phyloP scores from a whole-genome alignment of 2,888 invertebrate species.

The Mantis religiosa region DNA sequence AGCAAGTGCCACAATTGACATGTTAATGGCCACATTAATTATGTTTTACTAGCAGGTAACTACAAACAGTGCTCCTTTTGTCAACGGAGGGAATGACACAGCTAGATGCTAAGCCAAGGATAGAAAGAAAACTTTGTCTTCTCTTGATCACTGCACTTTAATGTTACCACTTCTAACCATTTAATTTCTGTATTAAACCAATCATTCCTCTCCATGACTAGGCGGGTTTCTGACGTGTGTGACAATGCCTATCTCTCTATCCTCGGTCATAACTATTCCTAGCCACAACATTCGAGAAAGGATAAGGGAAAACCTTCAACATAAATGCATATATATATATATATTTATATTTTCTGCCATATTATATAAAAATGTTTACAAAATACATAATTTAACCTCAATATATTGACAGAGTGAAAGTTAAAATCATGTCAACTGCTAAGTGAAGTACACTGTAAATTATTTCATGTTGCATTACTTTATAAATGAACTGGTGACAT shows the following conservation, averaged over 20 bases:
- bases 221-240: slow-evolving; percentile 18
- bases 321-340: neutral
- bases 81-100: slow-evolving; percentile 26
- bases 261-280: slow-evolving; percentile 21
- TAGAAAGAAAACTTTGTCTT: slow-evolving; percentile 17
- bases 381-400: neutral
- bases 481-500: neutral
- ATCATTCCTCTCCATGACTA: slow-evolving; percentile 27
- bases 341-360: neutral
- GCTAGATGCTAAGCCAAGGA: slow-evolving; percentile 23
- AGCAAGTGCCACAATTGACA: neutral
- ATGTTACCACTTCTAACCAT: neutral
- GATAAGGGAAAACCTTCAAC: neutral
- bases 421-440: neutral
- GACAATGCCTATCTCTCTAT: slow-evolving; percentile 28
- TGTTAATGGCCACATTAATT: neutral
- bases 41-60: neutral
- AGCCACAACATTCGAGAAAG: neutral
- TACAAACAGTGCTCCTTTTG: neutral
- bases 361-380: neutral
- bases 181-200: slow-evolving; percentile 4
- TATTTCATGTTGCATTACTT: neutral
- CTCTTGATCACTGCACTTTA: slow-evolving; percentile 15
- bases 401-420: neutral
- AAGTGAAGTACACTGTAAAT: neutral